These are phyloP conservation scores for Thecophora atra DNA, from an alignment of 2,888 invertebrate genomes.

Conservation along the genomic window DNA sequence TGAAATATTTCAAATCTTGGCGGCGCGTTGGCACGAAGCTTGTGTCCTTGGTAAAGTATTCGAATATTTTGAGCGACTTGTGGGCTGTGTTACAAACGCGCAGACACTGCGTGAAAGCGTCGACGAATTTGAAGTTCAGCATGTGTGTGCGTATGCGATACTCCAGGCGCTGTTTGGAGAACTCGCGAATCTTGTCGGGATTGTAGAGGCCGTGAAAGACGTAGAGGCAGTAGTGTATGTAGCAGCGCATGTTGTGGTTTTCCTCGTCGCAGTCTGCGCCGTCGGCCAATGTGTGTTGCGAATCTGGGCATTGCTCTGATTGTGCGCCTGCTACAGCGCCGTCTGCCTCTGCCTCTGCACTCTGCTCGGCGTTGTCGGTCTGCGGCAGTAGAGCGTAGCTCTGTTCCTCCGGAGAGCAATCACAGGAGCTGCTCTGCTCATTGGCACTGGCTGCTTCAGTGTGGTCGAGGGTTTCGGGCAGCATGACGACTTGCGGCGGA, in stretches of 20 bases:
- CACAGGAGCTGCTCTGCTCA: slow-evolving; percentile 52
- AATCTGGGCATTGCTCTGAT: neutral
- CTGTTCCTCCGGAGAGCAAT: slow-evolving; percentile 59
- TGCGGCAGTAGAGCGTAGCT: slow-evolving; percentile 59
- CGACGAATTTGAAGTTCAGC: slow-evolving; percentile 65
- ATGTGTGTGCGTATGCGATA: slow-evolving; percentile 64
- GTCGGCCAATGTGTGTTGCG: slow-evolving; percentile 39
- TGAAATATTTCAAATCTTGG: slow-evolving; percentile 64
- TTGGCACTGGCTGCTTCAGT: neutral
- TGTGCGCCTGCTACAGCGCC: neutral
- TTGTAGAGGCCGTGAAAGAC: slow-evolving; percentile 66
- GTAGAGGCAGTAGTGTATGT: slow-evolving; percentile 66
- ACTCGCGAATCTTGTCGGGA: slow-evolving; percentile 61
- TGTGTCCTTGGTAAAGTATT: slow-evolving; percentile 66
- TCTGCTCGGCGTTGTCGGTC: slow-evolving; percentile 49
- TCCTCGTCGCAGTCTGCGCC: slow-evolving; percentile 39
- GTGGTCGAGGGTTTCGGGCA: neutral
- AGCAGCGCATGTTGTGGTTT: slow-evolving; percentile 51
- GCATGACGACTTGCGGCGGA: slow-evolving; percentile 35
- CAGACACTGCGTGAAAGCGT: slow-evolving; percentile 63
- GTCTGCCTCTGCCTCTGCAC: slow-evolving; percentile 26
- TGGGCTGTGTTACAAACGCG: slow-evolving; percentile 56
- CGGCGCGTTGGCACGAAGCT: slow-evolving; percentile 64
- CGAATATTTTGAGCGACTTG: slow-evolving; percentile 63
- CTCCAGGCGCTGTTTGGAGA: slow-evolving; percentile 59